These are phyloP conservation scores for Bostrychus sinensis DNA, from an alignment of 2,113 vertebrate genomes.

Conservation along the genomic window DNA sequence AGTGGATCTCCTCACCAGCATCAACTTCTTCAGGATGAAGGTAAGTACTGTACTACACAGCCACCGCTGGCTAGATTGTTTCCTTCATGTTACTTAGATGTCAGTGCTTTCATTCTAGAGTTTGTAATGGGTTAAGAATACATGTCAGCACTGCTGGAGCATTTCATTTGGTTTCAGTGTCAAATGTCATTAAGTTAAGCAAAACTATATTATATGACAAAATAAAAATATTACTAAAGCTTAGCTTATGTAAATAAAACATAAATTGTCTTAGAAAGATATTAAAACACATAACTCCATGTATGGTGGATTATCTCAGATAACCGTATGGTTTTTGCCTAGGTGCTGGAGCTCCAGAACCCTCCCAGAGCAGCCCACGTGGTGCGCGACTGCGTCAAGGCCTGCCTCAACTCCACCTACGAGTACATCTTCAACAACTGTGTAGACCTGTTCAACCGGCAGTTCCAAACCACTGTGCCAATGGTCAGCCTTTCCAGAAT, in stretches of 20 bases:
- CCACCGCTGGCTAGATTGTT: no score
- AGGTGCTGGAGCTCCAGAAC: constrained; percentile 94
- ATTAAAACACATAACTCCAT: no score
- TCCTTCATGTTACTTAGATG: no score
- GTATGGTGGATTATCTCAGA: neutral
- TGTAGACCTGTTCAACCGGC: constrained; percentile 90
- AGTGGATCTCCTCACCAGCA: constrained; percentile 97
- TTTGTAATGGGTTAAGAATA: no score
- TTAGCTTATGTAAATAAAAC: no score
- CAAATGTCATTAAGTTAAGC: no score
- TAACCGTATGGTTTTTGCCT: neutral
- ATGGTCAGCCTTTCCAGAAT: constrained; percentile 71
- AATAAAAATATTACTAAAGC: no score
- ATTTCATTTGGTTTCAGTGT: no score
- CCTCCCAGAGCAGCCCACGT: constrained; percentile 94
- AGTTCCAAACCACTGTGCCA: constrained; percentile 84
- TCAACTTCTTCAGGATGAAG: constrained; percentile 99
- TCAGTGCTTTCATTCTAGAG: no score
- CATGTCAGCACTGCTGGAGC: no score
- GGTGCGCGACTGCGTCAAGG: constrained; percentile 95
- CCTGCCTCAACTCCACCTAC: constrained; percentile 96
- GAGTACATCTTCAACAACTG: constrained; percentile 99
- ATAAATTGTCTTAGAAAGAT: neutral
- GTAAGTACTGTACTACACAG: constrained; percentile 61
- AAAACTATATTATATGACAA: no score